A percentile compares a stretch with the other conserved stretches of the same genome.
These are phyloP conservation scores for Craniophora ligustri DNA, from an alignment of 2,888 invertebrate genomes.

Conservation along the genomic window DNA sequence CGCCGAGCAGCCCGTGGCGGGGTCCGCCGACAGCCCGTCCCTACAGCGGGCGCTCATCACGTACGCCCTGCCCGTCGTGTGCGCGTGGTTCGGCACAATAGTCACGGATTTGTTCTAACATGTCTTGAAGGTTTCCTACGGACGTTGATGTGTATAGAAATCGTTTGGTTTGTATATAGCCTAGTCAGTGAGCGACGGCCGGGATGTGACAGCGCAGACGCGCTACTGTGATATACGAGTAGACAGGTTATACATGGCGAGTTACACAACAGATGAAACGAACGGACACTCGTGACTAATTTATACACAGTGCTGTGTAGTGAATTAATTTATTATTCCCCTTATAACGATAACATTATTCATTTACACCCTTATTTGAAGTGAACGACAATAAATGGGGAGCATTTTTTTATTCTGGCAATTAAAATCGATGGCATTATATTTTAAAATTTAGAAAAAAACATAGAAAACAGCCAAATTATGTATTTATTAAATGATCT, in stretches of 20 bases:
- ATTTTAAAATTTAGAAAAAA: constrained; percentile 52
- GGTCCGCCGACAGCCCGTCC: constrained; percentile 89
- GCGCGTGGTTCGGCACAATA: constrained; percentile 95
- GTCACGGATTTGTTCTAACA: constrained; percentile 94
- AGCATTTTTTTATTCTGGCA: constrained; percentile 51
- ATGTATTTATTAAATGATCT: constrained; percentile 81
- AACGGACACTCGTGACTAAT: constrained; percentile 66
- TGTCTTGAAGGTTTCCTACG: constrained; percentile 5
- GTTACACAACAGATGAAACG: constrained; percentile 30
- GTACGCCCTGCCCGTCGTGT: constrained; percentile 94
- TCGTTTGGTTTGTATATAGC: constrained; percentile 62
- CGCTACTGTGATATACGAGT: constrained; percentile 78
- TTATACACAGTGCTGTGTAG: constrained; percentile 64
- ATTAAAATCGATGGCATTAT: constrained; percentile 53
- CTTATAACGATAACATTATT: constrained; percentile 30
- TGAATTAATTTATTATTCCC: constrained; percentile 68
- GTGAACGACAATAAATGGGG: constrained; percentile 78
- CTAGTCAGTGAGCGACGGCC: constrained; percentile 78
- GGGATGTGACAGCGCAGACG: constrained; percentile 56
- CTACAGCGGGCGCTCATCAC: constrained; percentile 91
- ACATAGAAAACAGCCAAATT: constrained; percentile 78
- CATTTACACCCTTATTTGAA: constrained; percentile 54
- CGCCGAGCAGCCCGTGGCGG: constrained; percentile 92
- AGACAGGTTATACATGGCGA: constrained; percentile 46
- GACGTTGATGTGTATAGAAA: constrained; percentile 47